A percentile compares a stretch with the other conserved stretches of the same genome.
phyloP scores from a whole-genome alignment of 2,888 invertebrate genomes.

The Autographa gamma region DNA sequence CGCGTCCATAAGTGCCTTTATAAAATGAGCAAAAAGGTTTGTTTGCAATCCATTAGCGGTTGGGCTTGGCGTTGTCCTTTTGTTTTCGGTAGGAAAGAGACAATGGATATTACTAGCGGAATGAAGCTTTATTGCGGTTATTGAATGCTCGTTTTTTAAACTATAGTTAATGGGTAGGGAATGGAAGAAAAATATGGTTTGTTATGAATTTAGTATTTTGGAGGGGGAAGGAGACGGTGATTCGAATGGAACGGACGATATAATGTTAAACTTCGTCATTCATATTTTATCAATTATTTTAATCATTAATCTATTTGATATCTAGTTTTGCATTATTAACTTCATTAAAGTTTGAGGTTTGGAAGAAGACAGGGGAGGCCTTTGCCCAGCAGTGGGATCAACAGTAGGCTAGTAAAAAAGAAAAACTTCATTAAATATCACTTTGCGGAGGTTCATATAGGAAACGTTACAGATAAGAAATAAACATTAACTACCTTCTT shows the following conservation, averaged over 20 bases:
- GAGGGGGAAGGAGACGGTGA: neutral
- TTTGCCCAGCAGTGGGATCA: too few relatives aligned
- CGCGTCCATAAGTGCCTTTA: conserved; percentile 20
- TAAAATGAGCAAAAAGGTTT: conserved; percentile 27
- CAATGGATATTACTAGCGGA: conserved; percentile 44
- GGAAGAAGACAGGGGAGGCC: too few relatives aligned
- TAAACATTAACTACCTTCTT: too few relatives aligned
- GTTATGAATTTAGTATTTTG: neutral
- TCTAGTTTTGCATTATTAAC: too few relatives aligned
- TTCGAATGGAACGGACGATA: neutral
- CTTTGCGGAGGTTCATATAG: too few relatives aligned
- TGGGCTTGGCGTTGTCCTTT: conserved; percentile 24
- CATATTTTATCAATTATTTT: too few relatives aligned
- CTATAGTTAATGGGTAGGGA: neutral
- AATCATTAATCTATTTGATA: too few relatives aligned
- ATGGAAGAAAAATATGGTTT: conserved; percentile 35
- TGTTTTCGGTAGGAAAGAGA: conserved; percentile 25
- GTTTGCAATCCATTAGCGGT: conserved; percentile 56
- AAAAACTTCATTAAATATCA: too few relatives aligned
- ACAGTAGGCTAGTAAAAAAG: too few relatives aligned
- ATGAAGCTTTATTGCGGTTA: conserved; percentile 18
- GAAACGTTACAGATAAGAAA: too few relatives aligned
- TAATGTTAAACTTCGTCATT: too few relatives aligned
- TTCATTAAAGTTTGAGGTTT: too few relatives aligned
- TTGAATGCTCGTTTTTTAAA: conserved; percentile 29